Conservation (phyloP, 2,113 vertebrate genomes). For the Elanoides forficatus region DNA sequence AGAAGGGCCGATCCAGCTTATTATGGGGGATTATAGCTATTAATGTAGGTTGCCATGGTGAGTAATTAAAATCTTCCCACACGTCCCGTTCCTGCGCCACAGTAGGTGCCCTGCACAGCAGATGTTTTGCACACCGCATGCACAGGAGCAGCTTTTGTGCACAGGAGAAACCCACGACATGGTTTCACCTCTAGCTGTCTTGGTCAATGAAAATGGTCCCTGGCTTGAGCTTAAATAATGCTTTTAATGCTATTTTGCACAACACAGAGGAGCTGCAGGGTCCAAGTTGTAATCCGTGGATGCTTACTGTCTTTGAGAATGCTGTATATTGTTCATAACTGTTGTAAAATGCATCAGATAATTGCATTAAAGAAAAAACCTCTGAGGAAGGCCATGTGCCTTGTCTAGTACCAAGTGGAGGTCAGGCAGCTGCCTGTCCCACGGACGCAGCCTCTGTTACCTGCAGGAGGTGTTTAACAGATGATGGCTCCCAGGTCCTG, state of each 20-base stretch:
- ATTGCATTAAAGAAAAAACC: background rate
- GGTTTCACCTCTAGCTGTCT: background rate
- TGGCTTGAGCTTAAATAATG: background rate
- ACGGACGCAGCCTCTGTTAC: background rate
- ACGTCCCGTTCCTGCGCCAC: background rate
- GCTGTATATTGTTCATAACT: background rate
- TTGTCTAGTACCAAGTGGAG: background rate
- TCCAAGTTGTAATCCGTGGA: background rate
- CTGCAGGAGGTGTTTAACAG: background rate
- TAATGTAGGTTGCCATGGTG: slow-evolving; percentile 40
- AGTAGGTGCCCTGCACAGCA: slow-evolving; percentile 44
- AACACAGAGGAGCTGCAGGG: background rate
- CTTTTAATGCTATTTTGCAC: background rate
- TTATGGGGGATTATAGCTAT: background rate
- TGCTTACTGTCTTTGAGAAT: background rate
- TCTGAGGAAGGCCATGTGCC: background rate
- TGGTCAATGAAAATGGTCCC: background rate
- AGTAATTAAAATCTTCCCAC: slow-evolving; percentile 55
- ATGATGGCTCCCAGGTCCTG: background rate
- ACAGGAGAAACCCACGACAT: background rate
- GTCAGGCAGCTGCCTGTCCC: background rate
- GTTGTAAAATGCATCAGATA: background rate
- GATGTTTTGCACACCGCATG: background rate
- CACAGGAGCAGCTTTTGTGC: background rate
- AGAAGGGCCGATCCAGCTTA: background rate